Evolutionary conservation across 2,888 invertebrate species (phyloP), one percentile per base, ranked within the genome.

Genomic region (Drosophila sordidapex): DNA sequence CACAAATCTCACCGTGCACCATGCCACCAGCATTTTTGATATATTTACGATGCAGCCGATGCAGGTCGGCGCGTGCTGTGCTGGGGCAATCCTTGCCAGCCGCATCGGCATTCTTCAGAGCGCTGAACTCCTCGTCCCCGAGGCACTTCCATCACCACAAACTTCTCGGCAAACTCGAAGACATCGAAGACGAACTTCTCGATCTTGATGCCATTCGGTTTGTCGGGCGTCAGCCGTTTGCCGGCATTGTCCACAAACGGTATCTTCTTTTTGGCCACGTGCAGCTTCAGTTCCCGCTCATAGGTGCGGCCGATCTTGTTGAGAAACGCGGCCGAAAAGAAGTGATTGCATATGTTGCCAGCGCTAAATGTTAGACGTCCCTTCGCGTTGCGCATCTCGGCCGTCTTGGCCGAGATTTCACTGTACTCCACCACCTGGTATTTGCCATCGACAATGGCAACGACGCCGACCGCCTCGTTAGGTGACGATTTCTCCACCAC

Each of bases 111-210:
- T 99, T 99, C 92, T 99, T 99, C 79, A 99, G 93, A 0, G 99
- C 99, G 83, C 99, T 98, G 92, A 99, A 99, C 92, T 99, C 99
- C 71, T 97, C 96, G 81, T 97, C 96, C 96, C 53, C 99, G 95
- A 0, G 96, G 95, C 0, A 97, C 97, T 93, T 99, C 98, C 95
- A 99, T 97, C 8, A 98, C 97, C 15, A 97, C 98, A 90, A 99
- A 97, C 85, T 96, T 96, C 78, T 97, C 95, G 0, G 99, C 96
- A 93, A 98, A 98, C 90, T 97, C 97, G 91, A 99, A 99, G 0
- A 99, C 99, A 93, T 99, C 99, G 92, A 99, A 99, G 13, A 99
- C 97, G 92, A 99, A 99, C 93, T 99, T 99, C 91, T 99, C 99
- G 93, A 99, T 96, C 94, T 99, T 99, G 79, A 99, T 98, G 13